These are phyloP conservation scores for Agrotis clavis DNA, from an alignment of 2,888 invertebrate species.

Conservation along the genomic window DNA sequence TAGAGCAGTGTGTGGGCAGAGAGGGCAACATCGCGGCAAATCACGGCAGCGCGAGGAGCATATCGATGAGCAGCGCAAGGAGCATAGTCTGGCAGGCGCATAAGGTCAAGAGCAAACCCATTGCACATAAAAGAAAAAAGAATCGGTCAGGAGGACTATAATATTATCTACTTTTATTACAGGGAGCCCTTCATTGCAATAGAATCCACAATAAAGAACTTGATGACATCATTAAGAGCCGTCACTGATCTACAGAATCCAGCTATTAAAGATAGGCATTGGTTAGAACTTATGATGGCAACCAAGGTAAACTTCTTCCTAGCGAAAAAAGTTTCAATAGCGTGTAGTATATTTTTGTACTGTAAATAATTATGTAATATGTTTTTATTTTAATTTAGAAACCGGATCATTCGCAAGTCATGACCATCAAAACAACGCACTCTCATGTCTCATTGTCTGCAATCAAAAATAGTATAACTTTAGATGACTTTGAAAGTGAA, in stretches of 20 bases:
- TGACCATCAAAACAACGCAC: slow-evolving; percentile 74
- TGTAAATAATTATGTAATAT: slow-evolving; percentile 48
- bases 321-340: not conserved
- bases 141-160: no score
- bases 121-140: no score
- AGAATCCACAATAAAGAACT: slow-evolving; percentile 96
- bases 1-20: no score
- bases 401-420: slow-evolving; percentile 75
- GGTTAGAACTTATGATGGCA: slow-evolving; percentile 98
- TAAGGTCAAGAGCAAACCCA: no score
- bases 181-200: slow-evolving; percentile 95
- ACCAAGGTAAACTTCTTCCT: slow-evolving; percentile 92
- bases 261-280: slow-evolving; percentile 97
- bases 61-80: no score
- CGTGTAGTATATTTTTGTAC: slow-evolving; percentile 22
- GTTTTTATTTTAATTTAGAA: slow-evolving; percentile 79
- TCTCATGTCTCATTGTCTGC: slow-evolving; percentile 65
- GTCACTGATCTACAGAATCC: slow-evolving; percentile 98
- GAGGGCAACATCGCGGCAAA: no score
- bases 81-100: no score
- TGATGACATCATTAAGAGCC: slow-evolving; percentile 97
- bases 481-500: slow-evolving; percentile 79
- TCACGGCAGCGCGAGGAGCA: no score
- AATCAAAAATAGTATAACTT: slow-evolving; percentile 68
- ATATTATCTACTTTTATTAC: not conserved